These are phyloP conservation scores for Epirrhoe alternata DNA, from an alignment of 2,888 invertebrate species.

Conservation along the genomic window DNA sequence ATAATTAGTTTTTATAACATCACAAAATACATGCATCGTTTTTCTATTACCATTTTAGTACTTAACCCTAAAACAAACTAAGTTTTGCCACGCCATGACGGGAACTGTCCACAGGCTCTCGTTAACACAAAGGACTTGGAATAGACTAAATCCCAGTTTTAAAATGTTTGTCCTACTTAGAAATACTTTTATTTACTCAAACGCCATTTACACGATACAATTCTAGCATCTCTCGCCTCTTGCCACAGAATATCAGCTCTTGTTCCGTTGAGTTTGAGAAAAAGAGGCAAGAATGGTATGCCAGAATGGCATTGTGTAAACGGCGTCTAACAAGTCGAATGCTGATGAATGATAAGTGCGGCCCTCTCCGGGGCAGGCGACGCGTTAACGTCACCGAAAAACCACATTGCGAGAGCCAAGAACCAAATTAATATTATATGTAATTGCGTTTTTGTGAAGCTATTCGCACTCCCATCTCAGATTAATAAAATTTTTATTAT, in stretches of 20 bases:
- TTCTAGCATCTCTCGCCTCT: too few relatives aligned
- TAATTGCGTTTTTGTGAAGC: conserved; percentile 59
- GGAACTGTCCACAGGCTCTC: neutral
- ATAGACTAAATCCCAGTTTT: neutral
- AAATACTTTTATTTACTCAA: neutral
- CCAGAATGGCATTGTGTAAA: too few relatives aligned
- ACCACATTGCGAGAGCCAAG: conserved; percentile 36
- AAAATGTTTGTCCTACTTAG: neutral
- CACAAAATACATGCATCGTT: too few relatives aligned
- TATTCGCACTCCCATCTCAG: conserved; percentile 62
- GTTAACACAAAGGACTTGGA: neutral
- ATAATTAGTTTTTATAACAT: too few relatives aligned
- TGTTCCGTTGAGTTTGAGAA: too few relatives aligned
- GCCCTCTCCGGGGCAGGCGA: too few relatives aligned
- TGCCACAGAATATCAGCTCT: too few relatives aligned
- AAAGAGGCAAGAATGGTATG: too few relatives aligned
- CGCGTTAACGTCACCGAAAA: conserved; percentile 25
- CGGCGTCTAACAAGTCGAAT: too few relatives aligned
- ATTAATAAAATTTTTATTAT: conserved; percentile 76
- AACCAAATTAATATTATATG: conserved; percentile 62
- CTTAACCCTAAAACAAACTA: neutral
- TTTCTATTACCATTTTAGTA: conserved; percentile 8
- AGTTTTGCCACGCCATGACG: neutral
- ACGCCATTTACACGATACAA: neutral
- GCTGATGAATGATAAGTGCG: too few relatives aligned